phyloP scores from a whole-genome alignment of 2,797 vertebrate species.

The Bovichtus variegatus region DNA sequence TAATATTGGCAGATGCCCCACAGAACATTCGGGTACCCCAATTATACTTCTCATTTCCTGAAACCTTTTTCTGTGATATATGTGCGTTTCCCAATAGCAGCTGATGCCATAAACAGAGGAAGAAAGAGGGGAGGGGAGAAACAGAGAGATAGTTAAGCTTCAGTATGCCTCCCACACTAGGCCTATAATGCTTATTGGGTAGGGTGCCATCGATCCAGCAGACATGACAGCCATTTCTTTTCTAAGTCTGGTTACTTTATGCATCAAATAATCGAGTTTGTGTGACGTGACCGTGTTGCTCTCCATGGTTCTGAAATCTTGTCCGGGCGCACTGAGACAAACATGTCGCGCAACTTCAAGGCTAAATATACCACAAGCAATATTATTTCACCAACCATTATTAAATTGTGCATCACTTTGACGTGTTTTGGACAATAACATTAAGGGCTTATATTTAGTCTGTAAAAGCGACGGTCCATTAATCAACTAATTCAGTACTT shows the following conservation, averaged over 20 bases:
- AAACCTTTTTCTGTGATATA: slow-evolving; percentile 58
- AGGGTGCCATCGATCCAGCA: slow-evolving; percentile 30
- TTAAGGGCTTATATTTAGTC: background rate
- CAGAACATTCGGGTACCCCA: slow-evolving; percentile 52
- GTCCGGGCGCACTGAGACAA: background rate
- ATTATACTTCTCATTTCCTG: slow-evolving; percentile 62
- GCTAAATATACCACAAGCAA: background rate
- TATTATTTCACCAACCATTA: rapidly evolving
- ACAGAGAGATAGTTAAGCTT: slow-evolving; percentile 21
- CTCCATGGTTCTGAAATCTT: slow-evolving; percentile 66
- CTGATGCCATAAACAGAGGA: slow-evolving; percentile 56
- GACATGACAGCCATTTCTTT: slow-evolving; percentile 23
- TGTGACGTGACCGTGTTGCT: slow-evolving; percentile 24
- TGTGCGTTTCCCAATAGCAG: slow-evolving; percentile 36
- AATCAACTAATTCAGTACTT: background rate
- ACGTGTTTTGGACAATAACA: background rate
- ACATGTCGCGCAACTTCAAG: background rate
- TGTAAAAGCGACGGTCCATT: background rate
- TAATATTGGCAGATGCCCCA: slow-evolving; percentile 66
- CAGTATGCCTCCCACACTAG: slow-evolving; percentile 44
- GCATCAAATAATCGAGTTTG: background rate
- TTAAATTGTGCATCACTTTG: background rate
- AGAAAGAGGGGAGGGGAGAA: background rate
- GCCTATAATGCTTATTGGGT: slow-evolving; percentile 33
- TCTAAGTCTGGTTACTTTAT: background rate